These are phyloP conservation scores for Apoderus coryli DNA, from an alignment of 2,888 invertebrate genomes.

Conservation along the genomic window DNA sequence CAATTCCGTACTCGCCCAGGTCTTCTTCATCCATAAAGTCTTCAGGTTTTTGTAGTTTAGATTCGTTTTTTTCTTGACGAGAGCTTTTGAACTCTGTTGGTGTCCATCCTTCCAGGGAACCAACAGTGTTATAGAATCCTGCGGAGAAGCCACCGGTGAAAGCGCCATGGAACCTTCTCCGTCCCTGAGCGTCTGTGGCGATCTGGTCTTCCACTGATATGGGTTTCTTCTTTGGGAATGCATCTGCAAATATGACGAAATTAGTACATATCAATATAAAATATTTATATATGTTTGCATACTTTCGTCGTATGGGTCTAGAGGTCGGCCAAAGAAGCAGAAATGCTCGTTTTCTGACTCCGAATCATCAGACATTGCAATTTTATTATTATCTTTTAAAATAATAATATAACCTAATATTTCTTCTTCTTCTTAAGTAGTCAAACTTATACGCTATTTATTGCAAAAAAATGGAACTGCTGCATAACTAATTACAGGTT, in stretches of 20 bases:
- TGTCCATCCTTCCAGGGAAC: slow-evolving; percentile 88
- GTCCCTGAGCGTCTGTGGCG: slow-evolving; percentile 78
- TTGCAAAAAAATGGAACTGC: no score
- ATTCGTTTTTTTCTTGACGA: slow-evolving; percentile 49
- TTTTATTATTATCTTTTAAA: no score
- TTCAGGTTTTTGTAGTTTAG: slow-evolving; percentile 53
- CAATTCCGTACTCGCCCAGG: slow-evolving; percentile 86
- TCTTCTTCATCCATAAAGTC: slow-evolving; percentile 99
- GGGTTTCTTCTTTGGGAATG: slow-evolving; percentile 65
- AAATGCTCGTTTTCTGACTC: slow-evolving; percentile 49
- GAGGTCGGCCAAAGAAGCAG: slow-evolving; percentile 62
- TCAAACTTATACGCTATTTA: no score
- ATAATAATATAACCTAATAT: no score
- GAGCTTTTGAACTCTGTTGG: slow-evolving; percentile 87
- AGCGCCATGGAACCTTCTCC: slow-evolving; percentile 92
- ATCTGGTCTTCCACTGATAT: slow-evolving; percentile 72
- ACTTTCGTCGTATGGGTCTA: slow-evolving; percentile 80
- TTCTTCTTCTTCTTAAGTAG: no score
- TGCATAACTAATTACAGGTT: no score
- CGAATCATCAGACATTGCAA: no score
- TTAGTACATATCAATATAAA: neutral
- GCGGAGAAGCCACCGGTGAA: slow-evolving; percentile 97
- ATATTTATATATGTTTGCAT: slow-evolving; percentile 14
- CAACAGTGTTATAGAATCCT: slow-evolving; percentile 94
- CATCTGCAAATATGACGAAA: slow-evolving; percentile 40